Evolutionary conservation across 2,888 invertebrate genomes (phyloP), one percentile per base, ranked within the genome.

Genomic region (Agrochola litura): DNA sequence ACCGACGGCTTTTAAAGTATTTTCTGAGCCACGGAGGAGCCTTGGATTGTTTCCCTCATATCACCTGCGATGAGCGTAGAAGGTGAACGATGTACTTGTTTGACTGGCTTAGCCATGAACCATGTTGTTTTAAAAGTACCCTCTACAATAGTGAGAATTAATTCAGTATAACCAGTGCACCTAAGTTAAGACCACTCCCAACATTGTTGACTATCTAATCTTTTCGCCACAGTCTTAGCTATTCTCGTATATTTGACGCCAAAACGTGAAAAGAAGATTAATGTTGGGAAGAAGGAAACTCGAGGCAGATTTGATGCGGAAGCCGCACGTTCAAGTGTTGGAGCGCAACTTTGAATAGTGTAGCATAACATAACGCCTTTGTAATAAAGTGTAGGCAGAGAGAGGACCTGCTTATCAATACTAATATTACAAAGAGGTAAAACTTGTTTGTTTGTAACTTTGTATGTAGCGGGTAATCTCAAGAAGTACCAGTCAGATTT

Each of bases 191-290:
- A 10, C 10, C 10, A 2, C 0, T 22, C 6, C 4, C 12, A 30
- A 70, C 25, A 41, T 43, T 25, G 22, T 30, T 8, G 22, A 43
- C 16, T 2, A 5, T 3, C 12, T 56, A 37, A 73, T 73, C 30
- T 46, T 56, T 30, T n/a, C 4, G 9, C 6, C n/a, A 46, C n/a
- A 74, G 37, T 37, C 49, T 74, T 73, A 49, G 19, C n/a, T 37
- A 49, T 49, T 49, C 58, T 49, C 4, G 14, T 58, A 46, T 58
- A 73, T 19, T 14, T 19, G 46, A 19, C 37, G 19, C 6, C 19
- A 19, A 14, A 73, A 58, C 37, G 58, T 25, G 58, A 12, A 58
- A 49, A 49, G 37, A 58, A 56, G 43, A 73, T 73, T 73, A 72
- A 73, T 73, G 43, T 73, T 30, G 3, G 19, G 16, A 73, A 58